Conservation (phyloP, 2,797 vertebrate species). For the Aselliscus stoliczkanus region DNA sequence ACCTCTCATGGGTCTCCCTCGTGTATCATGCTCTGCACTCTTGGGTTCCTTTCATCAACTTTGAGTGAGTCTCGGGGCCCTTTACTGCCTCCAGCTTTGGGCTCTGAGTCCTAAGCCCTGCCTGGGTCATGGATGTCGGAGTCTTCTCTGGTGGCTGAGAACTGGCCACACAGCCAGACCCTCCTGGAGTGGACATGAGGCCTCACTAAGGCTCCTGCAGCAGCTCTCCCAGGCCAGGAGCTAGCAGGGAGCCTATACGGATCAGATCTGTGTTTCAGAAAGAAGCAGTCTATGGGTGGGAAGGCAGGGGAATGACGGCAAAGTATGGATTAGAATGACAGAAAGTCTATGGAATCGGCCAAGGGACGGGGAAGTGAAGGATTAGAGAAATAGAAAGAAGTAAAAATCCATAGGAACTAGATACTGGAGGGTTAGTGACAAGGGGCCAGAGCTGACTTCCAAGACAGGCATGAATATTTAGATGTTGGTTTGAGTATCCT, state of each 20-base stretch:
- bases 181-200: not conserved
- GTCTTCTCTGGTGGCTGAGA: not conserved
- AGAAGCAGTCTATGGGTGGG: not conserved
- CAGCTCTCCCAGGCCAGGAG: not conserved
- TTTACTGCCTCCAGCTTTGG: not conserved
- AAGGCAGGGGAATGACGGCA: not conserved
- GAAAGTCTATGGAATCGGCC: not conserved
- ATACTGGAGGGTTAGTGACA: fast-evolving
- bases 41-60: not conserved
- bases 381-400: not conserved
- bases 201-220: fast-evolving
- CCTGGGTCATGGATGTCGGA: not conserved
- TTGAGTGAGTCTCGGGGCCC: not conserved
- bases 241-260: fast-evolving
- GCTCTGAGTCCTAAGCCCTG: not conserved
- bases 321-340: not conserved
- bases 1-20: not conserved
- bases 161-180: not conserved
- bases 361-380: not conserved
- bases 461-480: not conserved
- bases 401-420: not conserved
- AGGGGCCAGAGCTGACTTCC: not conserved
- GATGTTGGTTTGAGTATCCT: too few species aligned
- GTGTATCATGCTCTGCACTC: not conserved
- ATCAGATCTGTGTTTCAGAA: not conserved